These are phyloP conservation scores for Microchirus variegatus DNA, from an alignment of 2,797 vertebrate species.

Conservation along the genomic window DNA sequence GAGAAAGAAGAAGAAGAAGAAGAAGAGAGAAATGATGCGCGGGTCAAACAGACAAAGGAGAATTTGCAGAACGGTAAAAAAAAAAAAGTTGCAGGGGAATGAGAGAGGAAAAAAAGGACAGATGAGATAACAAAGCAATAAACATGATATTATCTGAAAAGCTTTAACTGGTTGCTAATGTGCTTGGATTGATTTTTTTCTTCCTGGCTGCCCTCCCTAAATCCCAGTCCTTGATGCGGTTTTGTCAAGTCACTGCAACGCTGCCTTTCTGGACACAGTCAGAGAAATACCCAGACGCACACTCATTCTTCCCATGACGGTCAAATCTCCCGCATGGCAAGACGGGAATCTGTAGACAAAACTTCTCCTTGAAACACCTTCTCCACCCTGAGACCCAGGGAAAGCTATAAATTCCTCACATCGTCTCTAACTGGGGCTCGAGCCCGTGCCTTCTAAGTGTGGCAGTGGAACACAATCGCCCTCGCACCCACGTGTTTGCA, in stretches of 20 bases:
- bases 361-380: constrained; percentile 47
- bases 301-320: constrained; percentile 44
- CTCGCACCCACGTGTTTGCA: constrained; percentile 63
- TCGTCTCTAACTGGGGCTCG: constrained; percentile 65
- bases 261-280: constrained; percentile 44
- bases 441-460: constrained; percentile 50
- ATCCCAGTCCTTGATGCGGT: constrained; percentile 39
- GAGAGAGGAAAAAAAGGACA: constrained; percentile 2
- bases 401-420: constrained; percentile 78
- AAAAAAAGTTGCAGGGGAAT: neutral
- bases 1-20: constrained; percentile 6
- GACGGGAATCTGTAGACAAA: constrained; percentile 39
- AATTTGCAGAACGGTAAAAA: constrained; percentile 14
- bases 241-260: constrained; percentile 30
- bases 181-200: constrained; percentile 30
- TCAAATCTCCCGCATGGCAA: constrained; percentile 27
- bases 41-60: neutral
- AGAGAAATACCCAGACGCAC: constrained; percentile 38
- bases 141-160: constrained; percentile 28
- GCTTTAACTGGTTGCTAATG: constrained; percentile 36
- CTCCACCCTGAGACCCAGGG: constrained; percentile 56
- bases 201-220: constrained; percentile 22
- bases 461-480: constrained; percentile 45
- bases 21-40: neutral
- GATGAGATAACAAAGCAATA: constrained; percentile 31